phyloP scores from a whole-genome alignment of 2,113 vertebrate species.

The Montifringilla adamsi region DNA sequence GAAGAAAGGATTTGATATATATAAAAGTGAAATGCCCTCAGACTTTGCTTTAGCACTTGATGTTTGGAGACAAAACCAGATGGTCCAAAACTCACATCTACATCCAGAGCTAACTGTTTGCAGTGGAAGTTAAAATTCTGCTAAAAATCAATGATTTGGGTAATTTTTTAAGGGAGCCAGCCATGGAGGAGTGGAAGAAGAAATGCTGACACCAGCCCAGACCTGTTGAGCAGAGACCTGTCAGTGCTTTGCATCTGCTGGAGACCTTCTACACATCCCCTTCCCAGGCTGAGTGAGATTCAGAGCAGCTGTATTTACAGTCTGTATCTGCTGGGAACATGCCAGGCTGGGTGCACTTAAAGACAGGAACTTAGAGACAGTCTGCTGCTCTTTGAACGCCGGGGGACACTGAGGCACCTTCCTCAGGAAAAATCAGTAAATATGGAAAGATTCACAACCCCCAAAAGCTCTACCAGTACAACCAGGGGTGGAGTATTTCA shows the following conservation, averaged over 20 bases:
- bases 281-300: background rate
- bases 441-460: background rate
- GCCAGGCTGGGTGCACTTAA: background rate
- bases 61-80: background rate
- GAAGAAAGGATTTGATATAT: background rate
- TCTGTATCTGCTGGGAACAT: fast-evolving
- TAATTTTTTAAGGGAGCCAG: background rate
- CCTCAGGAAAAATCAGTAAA: background rate
- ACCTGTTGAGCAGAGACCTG: background rate
- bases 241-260: background rate
- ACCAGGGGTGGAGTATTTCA: background rate
- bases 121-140: background rate
- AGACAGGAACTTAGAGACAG: background rate
- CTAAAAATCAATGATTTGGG: background rate
- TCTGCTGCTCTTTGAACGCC: background rate
- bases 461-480: background rate
- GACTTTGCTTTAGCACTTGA: background rate
- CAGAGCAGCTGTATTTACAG: background rate
- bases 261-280: background rate
- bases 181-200: background rate
- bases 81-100: background rate
- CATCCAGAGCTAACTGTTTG: background rate
- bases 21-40: background rate
- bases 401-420: background rate
- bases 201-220: background rate